phyloP scores from a whole-genome alignment of 2,113 vertebrate species.

The Chamaetylas fuelleborni region DNA sequence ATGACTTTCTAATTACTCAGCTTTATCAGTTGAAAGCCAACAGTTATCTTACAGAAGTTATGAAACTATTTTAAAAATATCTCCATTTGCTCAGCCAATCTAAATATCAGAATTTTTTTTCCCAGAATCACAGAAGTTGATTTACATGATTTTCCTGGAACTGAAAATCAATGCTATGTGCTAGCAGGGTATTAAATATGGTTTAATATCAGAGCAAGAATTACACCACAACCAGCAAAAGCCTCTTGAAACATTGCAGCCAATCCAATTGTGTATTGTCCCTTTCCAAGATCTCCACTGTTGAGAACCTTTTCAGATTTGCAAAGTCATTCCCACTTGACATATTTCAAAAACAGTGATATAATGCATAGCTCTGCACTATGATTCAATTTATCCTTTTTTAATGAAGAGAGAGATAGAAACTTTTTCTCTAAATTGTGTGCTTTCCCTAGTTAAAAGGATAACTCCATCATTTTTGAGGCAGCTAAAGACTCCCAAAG shows the following conservation, averaged over 20 bases:
- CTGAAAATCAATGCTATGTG: not conserved
- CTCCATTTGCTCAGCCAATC: not conserved
- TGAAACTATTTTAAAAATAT: not conserved
- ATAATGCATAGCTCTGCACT: not conserved
- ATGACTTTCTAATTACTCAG: not conserved
- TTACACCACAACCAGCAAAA: not conserved
- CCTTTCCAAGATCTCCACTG: not conserved
- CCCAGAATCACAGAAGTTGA: not conserved
- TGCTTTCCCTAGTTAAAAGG: not conserved
- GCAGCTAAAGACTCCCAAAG: not conserved
- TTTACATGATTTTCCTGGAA: not conserved
- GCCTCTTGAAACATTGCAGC: not conserved
- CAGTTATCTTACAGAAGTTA: conserved; percentile 12
- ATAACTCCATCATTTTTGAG: not conserved
- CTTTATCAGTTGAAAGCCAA: conserved; percentile 6
- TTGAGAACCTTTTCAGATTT: not conserved
- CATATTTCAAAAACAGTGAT: not conserved
- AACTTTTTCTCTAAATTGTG: not conserved
- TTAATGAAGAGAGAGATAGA: not conserved
- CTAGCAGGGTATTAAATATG: not conserved
- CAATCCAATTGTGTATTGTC: not conserved
- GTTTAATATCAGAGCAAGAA: not conserved
- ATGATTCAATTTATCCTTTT: not conserved
- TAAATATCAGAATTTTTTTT: not conserved
- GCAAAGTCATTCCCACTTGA: not conserved